Base-by-base conservation (phyloP, 2,888 invertebrate genomes). In the Diaphora mendica region DNA sequence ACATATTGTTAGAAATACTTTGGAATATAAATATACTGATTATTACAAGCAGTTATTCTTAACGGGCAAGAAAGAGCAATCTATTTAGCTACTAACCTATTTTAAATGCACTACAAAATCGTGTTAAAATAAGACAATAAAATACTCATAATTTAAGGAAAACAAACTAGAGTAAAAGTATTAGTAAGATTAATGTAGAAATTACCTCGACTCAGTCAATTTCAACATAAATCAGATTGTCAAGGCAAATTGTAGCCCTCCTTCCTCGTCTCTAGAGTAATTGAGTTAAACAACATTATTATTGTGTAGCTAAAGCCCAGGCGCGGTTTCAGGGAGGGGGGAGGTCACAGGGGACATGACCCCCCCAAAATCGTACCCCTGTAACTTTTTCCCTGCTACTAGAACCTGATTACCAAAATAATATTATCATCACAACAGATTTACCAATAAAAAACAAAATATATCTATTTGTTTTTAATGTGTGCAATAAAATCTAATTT, bases 21-120 rank as follows among this genome's bases (percentile, higher is more conserved):
- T 55, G 23, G 69, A 72, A 66, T 75, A 69, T 62, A 70, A 75
- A 70, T 70, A 66, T 62, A 30, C 23, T 55, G 44, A 70, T 69
- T 75, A 67, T n/a, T n/a, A n/a, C n/a, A n/a, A n/a, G n/a, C n/a
- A n/a, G n/a, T n/a, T n/a, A n/a, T n/a, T n/a, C n/a, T n/a, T n/a
- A n/a, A n/a, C n/a, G n/a, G n/a, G n/a, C n/a, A n/a, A n/a, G n/a
- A n/a, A n/a, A n/a, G n/a, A n/a, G n/a, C n/a, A n/a, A n/a, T n/a
- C n/a, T n/a, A n/a, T n/a, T n/a, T n/a, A n/a, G n/a, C n/a, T n/a
- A n/a, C 3, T 26, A 9, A 59, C 26, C 26, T 59, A 59, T 59
- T 59, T 59, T n/a, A 59, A n/a, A n/a, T 59, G 23, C 55, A n/a
- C 55, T 13, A n/a, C 55, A 0, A n/a, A 55, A 55, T 55, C 20